Evolutionary conservation across 1,140 invertebrate genomes (phyloP), one percentile per base, ranked within the genome.

Genomic region (Pogonognathellus flavescens): DNA sequence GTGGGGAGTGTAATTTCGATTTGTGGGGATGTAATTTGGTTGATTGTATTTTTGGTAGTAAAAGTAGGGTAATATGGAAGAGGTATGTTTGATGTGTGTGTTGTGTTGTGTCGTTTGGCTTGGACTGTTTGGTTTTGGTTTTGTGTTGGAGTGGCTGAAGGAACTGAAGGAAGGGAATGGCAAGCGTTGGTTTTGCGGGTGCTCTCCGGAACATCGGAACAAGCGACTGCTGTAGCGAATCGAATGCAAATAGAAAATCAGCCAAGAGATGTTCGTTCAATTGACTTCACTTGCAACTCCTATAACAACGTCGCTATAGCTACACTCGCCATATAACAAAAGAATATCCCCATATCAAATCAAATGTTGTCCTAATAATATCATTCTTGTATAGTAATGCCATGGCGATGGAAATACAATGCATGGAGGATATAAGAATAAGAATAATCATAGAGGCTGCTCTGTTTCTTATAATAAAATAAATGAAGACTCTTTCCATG

Each of bases 231-330:
- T 76, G 41, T 76, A 76, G 70, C 70, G 70, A 76, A 70, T 13
- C 62, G 62, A 70, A 70, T 70, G 62, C 62, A 70, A 76, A 76
- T 76, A 76, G 70, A 76, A 76, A 76, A 76, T 76, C 70, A 49
- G 70, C 70, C 25, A 76, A 76, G 11, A 76, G 70, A 76, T 76
- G 31, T 76, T 76, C 41, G 31, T 76, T 60, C 59, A 59, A n/a
- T 66, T 49, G 70, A 11, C 70, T 76, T 76, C 14, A 62, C 18
- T 3, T 3, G 16, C n/a, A n/a, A n/a, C n/a, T n/a, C n/a, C n/a
- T n/a, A n/a, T n/a, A n/a, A n/a, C n/a, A n/a, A n/a, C n/a, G n/a
- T n/a, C n/a, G n/a, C n/a, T n/a, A n/a, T n/a, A n/a, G n/a, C n/a
- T n/a, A n/a, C n/a, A n/a, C n/a, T n/a, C n/a, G n/a, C n/a, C n/a